A percentile compares a stretch with the other conserved stretches of the same genome.
These are phyloP conservation scores for Zhengitettix transpicula DNA, from an alignment of 2,888 invertebrate genomes.

Conservation along the genomic window DNA sequence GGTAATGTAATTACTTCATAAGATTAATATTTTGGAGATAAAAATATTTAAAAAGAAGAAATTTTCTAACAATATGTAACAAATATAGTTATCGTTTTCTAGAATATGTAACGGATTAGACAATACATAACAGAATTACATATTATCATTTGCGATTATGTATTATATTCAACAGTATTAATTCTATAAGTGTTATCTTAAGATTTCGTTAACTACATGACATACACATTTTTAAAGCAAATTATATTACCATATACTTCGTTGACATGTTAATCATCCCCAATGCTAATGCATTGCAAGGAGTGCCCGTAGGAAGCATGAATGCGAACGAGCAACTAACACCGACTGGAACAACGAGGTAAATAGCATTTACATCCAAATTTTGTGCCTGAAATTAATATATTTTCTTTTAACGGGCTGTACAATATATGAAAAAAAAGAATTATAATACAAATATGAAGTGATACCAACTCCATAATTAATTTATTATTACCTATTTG, in stretches of 20 bases:
- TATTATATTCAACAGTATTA: no score
- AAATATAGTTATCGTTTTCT: no score
- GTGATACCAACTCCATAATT: no score
- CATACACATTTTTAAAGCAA: not conserved
- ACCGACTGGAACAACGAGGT: conserved; percentile 1
- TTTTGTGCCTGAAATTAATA: not conserved
- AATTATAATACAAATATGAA: no score
- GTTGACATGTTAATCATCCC: not conserved
- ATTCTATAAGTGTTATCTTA: no score
- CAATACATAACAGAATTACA: no score
- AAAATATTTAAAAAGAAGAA: not conserved
- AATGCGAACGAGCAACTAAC: conserved; percentile 5
- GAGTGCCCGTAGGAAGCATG: conserved; percentile 5
- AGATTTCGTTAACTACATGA: not conserved
- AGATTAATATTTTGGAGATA: not conserved
- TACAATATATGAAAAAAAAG: not conserved
- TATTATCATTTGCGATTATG: no score
- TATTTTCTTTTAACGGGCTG: not conserved
- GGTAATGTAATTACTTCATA: not conserved
- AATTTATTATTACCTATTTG: no score
- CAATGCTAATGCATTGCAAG: conserved; percentile 1
- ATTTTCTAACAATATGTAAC: no score
- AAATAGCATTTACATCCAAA: not conserved
- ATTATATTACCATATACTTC: conserved; percentile 1
- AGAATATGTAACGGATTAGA: no score